These are phyloP conservation scores for Onychostoma macrolepis DNA, from an alignment of 2,113 vertebrate genomes.

Conservation along the genomic window DNA sequence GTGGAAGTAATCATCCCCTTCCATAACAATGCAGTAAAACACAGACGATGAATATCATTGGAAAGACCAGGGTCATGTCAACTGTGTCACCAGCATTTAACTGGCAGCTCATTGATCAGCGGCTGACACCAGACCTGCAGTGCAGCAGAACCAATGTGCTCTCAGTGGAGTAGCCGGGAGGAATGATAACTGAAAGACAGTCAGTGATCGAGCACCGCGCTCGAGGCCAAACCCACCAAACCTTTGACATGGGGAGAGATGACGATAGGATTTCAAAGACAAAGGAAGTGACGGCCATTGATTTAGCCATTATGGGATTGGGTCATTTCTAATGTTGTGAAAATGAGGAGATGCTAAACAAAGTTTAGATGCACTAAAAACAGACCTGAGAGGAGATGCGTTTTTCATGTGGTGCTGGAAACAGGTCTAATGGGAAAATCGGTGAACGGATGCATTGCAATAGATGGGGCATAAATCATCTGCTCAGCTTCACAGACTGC, in stretches of 20 bases:
- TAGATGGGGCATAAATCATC: constrained; percentile 54
- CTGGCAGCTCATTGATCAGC: constrained; percentile 40
- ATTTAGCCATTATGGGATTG: constrained; percentile 39
- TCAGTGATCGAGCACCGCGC: constrained; percentile 38
- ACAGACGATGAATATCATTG: not conserved
- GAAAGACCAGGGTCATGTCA: not conserved
- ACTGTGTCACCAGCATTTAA: constrained; percentile 28
- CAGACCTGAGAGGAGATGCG: not conserved
- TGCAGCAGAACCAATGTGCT: constrained; percentile 44
- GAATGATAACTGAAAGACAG: constrained; percentile 46
- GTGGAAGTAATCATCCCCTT: not conserved
- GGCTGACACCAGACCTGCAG: constrained; percentile 37
- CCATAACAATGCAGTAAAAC: not conserved
- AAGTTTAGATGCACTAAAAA: constrained; percentile 25
- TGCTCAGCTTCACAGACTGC: constrained; percentile 31
- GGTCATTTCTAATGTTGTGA: not conserved
- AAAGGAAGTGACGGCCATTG: constrained; percentile 24
- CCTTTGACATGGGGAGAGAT: constrained; percentile 8
- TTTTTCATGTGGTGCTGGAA: constrained; percentile 50
- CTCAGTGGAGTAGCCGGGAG: constrained; percentile 9
- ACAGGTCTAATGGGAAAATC: constrained; percentile 50
- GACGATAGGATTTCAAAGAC: not conserved
- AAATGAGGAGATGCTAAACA: constrained; percentile 10
- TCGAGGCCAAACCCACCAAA: constrained; percentile 23
- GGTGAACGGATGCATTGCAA: constrained; percentile 51